Base-by-base conservation (phyloP, 1,140 invertebrate genomes). In the Heliothis subflexa region DNA sequence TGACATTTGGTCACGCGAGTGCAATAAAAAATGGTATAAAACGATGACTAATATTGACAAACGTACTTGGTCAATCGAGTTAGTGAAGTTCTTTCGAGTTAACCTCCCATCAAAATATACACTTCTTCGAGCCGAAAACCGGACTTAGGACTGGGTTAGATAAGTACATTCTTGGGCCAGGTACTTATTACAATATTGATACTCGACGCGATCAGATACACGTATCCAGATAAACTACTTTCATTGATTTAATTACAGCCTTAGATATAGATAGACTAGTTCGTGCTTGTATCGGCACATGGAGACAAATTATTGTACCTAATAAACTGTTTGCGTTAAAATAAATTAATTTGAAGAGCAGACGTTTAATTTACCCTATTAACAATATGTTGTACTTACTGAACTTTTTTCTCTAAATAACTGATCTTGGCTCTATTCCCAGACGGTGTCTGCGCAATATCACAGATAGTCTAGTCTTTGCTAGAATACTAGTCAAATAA, bases 181-280 rank as follows among this genome's bases (percentile, higher is more conserved):
- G 73, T 73, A 62, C 74, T 68, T 77, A 55, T 61, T 74, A 55
- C 13, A n/a, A 59, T 49, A 59, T 40, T 77, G 74, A 66, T 77
- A 66, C 50, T 3, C 45, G 66, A 40, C 74, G 55, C 14, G 74
- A 62, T 64, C 73, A 50, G 45, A 64, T 66, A 55, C n/a, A 68
- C n/a, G 18, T 77, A 68, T 47, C 61, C 40, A 77, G 49, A 77
- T 55, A 68, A 68, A 77, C 74, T 57, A 68, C 74, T 77, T 77
- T 77, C 74, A 75, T 52, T 75, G 25, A 5, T 33, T 75, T 59
- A 73, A 73, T 73, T 73, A 59, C 47, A 59, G 5, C 16, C 71
- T 40, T 52, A 64, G 50, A 77, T 68, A 77, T 75, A 45, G 59
- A 40, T 40, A 10, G 57, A 52, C 73, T 62, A 16, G 57, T 66